Evolutionary conservation across 2,113 vertebrate species (phyloP).

Genomic region (Propithecus coquereli): DNA sequence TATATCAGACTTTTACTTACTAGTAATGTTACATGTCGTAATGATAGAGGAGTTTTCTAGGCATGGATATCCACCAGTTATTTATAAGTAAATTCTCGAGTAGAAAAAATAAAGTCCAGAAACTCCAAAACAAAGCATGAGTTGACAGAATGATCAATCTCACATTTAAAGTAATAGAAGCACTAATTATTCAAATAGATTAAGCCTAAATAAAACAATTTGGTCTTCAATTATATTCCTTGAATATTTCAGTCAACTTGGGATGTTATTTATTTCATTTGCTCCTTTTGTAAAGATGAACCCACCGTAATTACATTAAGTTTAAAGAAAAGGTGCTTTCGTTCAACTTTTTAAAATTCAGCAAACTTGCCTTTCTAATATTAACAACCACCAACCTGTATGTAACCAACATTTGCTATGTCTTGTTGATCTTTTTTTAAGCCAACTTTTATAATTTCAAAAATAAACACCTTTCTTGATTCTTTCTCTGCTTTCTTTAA

Average conservation of each 20-base stretch:
- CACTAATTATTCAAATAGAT: background rate
- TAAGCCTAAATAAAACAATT: background rate
- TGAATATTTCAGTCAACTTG: background rate
- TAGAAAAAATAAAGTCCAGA: background rate
- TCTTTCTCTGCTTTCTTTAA: background rate
- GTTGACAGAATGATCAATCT: background rate
- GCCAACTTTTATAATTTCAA: background rate
- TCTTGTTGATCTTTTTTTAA: background rate
- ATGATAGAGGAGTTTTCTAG: background rate
- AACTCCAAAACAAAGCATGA: background rate
- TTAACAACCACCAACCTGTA: background rate
- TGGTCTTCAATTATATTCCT: background rate
- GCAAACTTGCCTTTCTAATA: background rate
- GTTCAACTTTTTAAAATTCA: background rate
- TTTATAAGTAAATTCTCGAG: background rate
- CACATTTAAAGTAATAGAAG: background rate
- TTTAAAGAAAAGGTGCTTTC: background rate
- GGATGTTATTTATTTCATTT: background rate
- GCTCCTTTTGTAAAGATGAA: background rate
- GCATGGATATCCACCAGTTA: background rate
- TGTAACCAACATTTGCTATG: background rate
- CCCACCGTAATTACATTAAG: background rate
- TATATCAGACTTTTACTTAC: background rate
- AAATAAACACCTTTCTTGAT: background rate
- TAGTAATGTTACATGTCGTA: background rate